Conservation (phyloP, 2,113 vertebrate genomes). For the Engystomops pustulosus region DNA sequence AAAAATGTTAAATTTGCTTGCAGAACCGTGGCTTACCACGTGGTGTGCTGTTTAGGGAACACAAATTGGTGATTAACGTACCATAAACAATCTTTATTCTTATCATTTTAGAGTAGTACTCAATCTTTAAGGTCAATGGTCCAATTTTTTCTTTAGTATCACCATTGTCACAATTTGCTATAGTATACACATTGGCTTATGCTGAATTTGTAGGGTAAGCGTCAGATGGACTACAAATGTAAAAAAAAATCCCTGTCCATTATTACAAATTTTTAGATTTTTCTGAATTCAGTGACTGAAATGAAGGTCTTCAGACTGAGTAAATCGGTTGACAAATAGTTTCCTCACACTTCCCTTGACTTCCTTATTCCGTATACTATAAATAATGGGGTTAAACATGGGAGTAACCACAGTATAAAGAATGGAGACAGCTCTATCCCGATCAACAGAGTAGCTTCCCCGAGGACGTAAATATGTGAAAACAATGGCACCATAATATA, state of each 20-base stretch:
- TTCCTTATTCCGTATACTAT: conserved; percentile 66
- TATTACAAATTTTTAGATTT: neutral
- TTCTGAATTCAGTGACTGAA: neutral
- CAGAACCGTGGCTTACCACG: too few species aligned
- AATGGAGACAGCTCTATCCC: conserved; percentile 66
- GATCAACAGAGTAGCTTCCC: conserved; percentile 64
- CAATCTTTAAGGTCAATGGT: too few species aligned
- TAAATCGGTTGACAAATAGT: neutral
- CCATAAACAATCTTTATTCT: too few species aligned
- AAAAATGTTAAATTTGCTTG: too few species aligned
- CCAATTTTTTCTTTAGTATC: too few species aligned
- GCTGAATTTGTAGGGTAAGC: too few species aligned
- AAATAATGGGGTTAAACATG: conserved; percentile 69
- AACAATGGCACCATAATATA: conserved; percentile 64
- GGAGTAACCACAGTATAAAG: conserved; percentile 67
- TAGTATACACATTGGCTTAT: too few species aligned
- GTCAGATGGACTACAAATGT: too few species aligned
- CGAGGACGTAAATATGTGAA: conserved; percentile 67
- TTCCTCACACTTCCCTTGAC: conserved; percentile 52
- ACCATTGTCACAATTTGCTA: too few species aligned
- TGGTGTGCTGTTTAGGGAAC: too few species aligned
- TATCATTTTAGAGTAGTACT: too few species aligned
- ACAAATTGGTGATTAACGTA: too few species aligned
- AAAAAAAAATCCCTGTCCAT: neutral
- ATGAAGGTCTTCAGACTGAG: neutral